Conservation (phyloP, 2,113 vertebrate species). For the Nycticorax nycticorax region DNA sequence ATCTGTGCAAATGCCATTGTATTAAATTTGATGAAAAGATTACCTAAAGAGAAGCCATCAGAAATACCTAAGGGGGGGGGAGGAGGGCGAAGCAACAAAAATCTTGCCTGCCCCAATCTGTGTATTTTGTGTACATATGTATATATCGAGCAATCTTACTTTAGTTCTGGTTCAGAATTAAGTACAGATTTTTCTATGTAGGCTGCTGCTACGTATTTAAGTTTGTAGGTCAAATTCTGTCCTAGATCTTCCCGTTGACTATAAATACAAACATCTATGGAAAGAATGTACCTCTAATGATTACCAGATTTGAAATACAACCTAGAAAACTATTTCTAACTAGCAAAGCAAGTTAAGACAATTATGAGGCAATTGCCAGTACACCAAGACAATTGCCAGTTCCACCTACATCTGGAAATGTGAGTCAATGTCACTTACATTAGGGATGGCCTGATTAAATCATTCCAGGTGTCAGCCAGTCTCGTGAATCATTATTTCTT, state of each 20-base stretch:
- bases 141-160: background rate
- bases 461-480: slow-evolving; percentile 7
- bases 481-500: slow-evolving; percentile 44
- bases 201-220: background rate
- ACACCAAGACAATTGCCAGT: background rate
- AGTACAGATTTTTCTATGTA: background rate
- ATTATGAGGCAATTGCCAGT: background rate
- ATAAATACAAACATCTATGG: slow-evolving; percentile 17
- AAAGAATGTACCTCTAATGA: slow-evolving; percentile 41
- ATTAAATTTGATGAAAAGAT: background rate
- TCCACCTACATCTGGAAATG: slow-evolving; percentile 40
- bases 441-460: slow-evolving; percentile 30
- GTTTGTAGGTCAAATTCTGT: slow-evolving; percentile 40
- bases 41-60: background rate
- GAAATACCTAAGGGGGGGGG: background rate
- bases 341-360: slow-evolving; percentile 53
- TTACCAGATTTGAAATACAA: slow-evolving; percentile 27
- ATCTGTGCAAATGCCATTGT: background rate
- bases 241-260: slow-evolving; percentile 15
- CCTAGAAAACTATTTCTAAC: slow-evolving; percentile 53
- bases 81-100: background rate
- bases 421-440: slow-evolving; percentile 27
- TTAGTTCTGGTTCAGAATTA: background rate
- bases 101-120: background rate
- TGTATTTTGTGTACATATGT: background rate